Evolutionary conservation across 2,888 invertebrate genomes (phyloP), one percentile per base, ranked within the genome.

Genomic region (Synanthedon andrenaeformis): DNA sequence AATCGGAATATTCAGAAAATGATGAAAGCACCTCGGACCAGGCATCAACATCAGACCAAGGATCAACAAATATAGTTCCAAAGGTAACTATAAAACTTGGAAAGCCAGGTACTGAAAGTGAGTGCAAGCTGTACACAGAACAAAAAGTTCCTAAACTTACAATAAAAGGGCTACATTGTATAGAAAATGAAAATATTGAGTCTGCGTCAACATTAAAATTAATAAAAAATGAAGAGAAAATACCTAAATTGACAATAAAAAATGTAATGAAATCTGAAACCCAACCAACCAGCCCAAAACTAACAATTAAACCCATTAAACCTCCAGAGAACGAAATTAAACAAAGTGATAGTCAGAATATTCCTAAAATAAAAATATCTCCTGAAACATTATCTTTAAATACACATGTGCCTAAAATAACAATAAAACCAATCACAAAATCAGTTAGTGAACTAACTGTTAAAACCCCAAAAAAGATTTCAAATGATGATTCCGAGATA

Each of bases 351-450:
- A 57, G 49, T 55, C 65, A 56, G 51, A 61, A 74, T 58, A 68
- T 74, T 52, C 67, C 70, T 51, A 82, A 77, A 63, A 54, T 72
- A 12, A 82, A 76, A 60, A 74, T 78, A 57, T 64, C 76, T 42
- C 58, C 73, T 55, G 83, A 82, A 54, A 57, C 71, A 55, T 63
- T 67, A 63, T 62, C 73, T 54, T 62, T 74, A 56, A 72, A 66
- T 67, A 63, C 76, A 49, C 84, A 88, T 69, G 79, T 90, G 69
- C 90, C 90, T 64, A 90, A 90, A 79, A 79, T 90, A 55, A 90
- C 90, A 53, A 90, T 90, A 48, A 90, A 90, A 73, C 82, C 89
- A 58, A 70, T 86, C 35, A 64, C 72, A 56, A 82, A 79, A 65
- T 59, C 64, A 53, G 81, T 80, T 61, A 53, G 58, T 58, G 81